Evolutionary conservation across 2,888 invertebrate species (phyloP), one percentile per base, ranked within the genome.

Genomic region (Encarsia formosa): DNA sequence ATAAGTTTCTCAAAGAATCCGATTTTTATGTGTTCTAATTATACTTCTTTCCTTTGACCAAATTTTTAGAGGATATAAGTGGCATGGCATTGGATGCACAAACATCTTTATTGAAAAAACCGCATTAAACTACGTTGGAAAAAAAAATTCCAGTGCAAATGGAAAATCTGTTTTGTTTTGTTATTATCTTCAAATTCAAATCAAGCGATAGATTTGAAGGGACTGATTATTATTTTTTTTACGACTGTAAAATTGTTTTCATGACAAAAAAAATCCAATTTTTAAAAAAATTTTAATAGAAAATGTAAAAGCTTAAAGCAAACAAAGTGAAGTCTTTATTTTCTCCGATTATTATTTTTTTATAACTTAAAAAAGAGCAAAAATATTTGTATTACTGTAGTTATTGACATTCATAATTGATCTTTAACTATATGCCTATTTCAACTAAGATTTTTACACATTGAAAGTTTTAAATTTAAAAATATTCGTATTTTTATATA

Each of bases 51-150:
- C n/a, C n/a, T n/a, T n/a, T n/a, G 22, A 43, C 40, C 24, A 59
- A 54, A 53, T 64, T 64, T 64, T 61, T 62, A 71, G 71, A 66
- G 50, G 60, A 68, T 57, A 61, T 65, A 56, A 61, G 64, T 59
- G 65, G 67, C 60, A 63, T 68, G 62, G 59, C 63, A 44, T 57
- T 68, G 52, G 61, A 59, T 24, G 61, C 64, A 43, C 66, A 67
- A 61, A 66, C 63, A 55, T 59, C 59, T 59, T 41, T 63, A 59
- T 61, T 59, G 52, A 62, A 63, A 63, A 63, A 64, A 60, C 52
- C 62, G 63, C 60, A 56, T 41, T 66, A 63, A 65, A 49, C 50
- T 50, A 51, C 44, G 61, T 57, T 57, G 49, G 49, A 49, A 56
- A 32, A 19, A 29, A 53, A 31, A 47, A 15, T 20, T 19, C 31